phyloP scores from a whole-genome alignment of 2,113 vertebrate genomes.

The Arothron firmamentum region DNA sequence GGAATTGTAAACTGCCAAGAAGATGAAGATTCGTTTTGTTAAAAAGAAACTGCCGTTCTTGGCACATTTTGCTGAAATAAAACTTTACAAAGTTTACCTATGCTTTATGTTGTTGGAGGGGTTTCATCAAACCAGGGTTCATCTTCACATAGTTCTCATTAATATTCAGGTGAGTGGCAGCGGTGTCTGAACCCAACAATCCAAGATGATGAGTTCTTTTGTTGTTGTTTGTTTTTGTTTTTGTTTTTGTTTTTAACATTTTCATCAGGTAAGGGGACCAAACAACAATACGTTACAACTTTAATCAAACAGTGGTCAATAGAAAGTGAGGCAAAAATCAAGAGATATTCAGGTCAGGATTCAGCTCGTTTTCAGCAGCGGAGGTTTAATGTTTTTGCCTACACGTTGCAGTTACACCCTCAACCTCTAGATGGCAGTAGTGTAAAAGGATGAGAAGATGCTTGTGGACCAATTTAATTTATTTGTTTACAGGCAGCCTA shows the following conservation, averaged over 20 bases:
- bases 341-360: not conserved
- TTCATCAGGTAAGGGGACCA: no score
- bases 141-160: no score
- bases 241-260: no score
- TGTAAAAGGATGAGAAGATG: constrained; percentile 15
- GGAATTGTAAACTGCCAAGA: constrained; percentile 3
- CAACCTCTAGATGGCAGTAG: constrained; percentile 46
- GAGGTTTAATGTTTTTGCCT: not conserved
- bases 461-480: constrained; percentile 21
- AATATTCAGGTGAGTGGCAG: no score
- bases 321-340: not conserved
- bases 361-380: not conserved
- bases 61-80: constrained; percentile 2
- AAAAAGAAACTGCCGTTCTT: constrained; percentile 30
- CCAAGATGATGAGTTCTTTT: no score
- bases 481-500: constrained; percentile 2
- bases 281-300: no score
- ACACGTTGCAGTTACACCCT: constrained; percentile 15
- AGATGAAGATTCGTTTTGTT: constrained; percentile 8
- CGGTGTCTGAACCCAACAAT: no score
- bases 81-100: constrained; percentile 14
- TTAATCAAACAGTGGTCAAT: no score
- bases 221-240: no score
- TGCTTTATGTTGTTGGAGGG: constrained; percentile 30
- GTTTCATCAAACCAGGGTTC: no score